Evolutionary conservation across 2,113 vertebrate genomes (phyloP), one percentile per base, ranked within the genome.

Genomic region (Athene noctua): DNA sequence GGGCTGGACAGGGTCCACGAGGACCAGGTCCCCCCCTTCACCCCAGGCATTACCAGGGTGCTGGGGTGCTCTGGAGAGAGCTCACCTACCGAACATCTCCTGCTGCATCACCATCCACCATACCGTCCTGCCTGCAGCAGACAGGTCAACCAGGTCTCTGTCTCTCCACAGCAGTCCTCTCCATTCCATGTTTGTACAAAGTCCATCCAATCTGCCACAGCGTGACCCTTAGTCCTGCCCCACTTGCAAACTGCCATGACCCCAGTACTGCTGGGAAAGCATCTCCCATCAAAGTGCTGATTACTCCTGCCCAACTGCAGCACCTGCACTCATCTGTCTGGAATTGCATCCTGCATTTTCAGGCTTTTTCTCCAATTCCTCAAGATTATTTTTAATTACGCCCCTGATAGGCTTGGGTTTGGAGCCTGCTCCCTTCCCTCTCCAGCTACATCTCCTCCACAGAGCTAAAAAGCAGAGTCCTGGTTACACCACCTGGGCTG

Each of bases 181-280:
- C 47, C 51, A 21, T 51, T 54, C 67, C 49, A 27, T 25, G 38
- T 11, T 29, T 52, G 49, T 46, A 36, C 38, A 15, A 77, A 62
- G 34, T 14, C 46, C 19, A 8, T 47, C 58, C 67, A 15, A 54
- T 34, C 34, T 14, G 3, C 13, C 20, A 12, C 44, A 75, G 27
- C 3, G 2, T 6, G 49, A 83, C 14, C 21, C 58, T 83, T 42
- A 68, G 27, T 80, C 30, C 71, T 68, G 57, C 55, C 4, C 3
- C 10, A 12, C n/a, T 80, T 3, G 0, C 1, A 5, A 80, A 44
- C 67, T 0, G 0, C 49, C 0, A 0, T 29, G 62, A 52, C 47
- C n/a, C n/a, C 78, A 29, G 51, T 19, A n/a, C 36, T 4, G 2
- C 30, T 0, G 0, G 63, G 21, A 67, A 71, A 83, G 54, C 1